These are phyloP conservation scores for Drosophila guanche DNA, from an alignment of 1,140 invertebrate genomes.

Conservation along the genomic window DNA sequence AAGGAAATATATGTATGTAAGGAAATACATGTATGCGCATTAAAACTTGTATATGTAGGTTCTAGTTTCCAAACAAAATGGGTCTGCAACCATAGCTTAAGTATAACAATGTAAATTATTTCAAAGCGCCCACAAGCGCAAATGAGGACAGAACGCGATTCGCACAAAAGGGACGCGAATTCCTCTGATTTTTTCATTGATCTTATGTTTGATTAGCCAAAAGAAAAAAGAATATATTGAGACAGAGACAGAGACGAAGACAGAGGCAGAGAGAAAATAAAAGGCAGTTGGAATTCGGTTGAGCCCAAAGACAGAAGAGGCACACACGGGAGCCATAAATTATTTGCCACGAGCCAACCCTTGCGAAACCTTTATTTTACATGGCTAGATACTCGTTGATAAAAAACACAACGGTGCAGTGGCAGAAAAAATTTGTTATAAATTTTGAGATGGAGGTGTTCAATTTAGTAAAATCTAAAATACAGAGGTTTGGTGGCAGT, in stretches of 20 bases:
- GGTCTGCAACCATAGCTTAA: constrained; percentile 18
- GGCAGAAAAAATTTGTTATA: constrained; percentile 64
- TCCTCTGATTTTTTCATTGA: constrained; percentile 73
- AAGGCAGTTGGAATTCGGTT: constrained; percentile 31
- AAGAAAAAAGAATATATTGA: constrained; percentile 15
- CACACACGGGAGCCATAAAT: constrained; percentile 74
- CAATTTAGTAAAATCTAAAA: constrained; percentile 34
- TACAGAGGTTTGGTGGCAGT: constrained; percentile 8
- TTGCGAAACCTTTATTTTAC: constrained; percentile 53
- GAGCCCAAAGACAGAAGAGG: constrained; percentile 17
- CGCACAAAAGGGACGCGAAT: constrained; percentile 61
- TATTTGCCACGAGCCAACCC: constrained; percentile 64
- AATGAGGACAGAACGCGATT: constrained; percentile 56
- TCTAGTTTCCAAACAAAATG: not conserved
- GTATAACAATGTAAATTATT: constrained; percentile 57
- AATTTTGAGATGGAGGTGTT: constrained; percentile 77
- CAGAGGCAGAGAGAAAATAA: constrained; percentile 5
- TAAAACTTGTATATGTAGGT: not conserved
- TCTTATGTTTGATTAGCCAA: constrained; percentile 59
- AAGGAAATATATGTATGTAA: not conserved
- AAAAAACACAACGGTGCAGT: constrained; percentile 10
- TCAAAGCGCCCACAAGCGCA: constrained; percentile 65
- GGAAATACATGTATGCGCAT: not conserved
- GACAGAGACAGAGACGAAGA: not conserved
- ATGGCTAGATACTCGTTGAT: constrained; percentile 14